A percentile compares a stretch with the other conserved stretches of the same genome.
These are phyloP conservation scores for Triplophysa bombifrons DNA, from an alignment of 2,797 vertebrate genomes.

Conservation along the genomic window DNA sequence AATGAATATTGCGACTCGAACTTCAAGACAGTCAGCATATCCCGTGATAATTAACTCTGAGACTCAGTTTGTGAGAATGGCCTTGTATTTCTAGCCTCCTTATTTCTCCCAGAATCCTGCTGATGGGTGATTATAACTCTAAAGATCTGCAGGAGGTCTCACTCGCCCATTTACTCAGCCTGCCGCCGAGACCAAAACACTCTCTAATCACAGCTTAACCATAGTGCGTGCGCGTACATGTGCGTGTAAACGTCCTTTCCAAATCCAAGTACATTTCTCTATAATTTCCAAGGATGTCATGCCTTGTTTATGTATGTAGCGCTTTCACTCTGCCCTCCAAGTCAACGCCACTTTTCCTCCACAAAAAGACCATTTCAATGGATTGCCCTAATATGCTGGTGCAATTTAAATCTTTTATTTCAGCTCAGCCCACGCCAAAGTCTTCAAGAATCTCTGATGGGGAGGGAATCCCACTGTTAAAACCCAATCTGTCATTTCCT, in stretches of 20 bases:
- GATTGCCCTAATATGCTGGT: conserved; percentile 17
- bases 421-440: conserved; percentile 10
- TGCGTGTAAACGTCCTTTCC: conserved; percentile 33
- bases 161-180: conserved; percentile 69
- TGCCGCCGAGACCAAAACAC: conserved; percentile 68
- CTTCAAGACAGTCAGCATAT: conserved; percentile 74
- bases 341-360: background rate
- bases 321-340: background rate
- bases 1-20: conserved; percentile 51
- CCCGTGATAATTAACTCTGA: conserved; percentile 74
- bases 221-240: background rate
- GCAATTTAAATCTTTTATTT: conserved; percentile 34
- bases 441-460: conserved; percentile 43
- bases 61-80: conserved; percentile 58
- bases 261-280: conserved; percentile 34
- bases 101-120: conserved; percentile 62
- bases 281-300: conserved; percentile 25
- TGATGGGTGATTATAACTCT: conserved; percentile 79
- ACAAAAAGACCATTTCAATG: conserved; percentile 30
- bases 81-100: conserved; percentile 26
- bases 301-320: conserved; percentile 16
- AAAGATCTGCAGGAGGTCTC: conserved; percentile 66
- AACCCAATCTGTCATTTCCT: conserved; percentile 48
- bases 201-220: conserved; percentile 60
- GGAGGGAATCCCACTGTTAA: conserved; percentile 46